Evolutionary conservation across 2,797 vertebrate genomes (phyloP).

Genomic region (Buphagus erythrorhynchus): DNA sequence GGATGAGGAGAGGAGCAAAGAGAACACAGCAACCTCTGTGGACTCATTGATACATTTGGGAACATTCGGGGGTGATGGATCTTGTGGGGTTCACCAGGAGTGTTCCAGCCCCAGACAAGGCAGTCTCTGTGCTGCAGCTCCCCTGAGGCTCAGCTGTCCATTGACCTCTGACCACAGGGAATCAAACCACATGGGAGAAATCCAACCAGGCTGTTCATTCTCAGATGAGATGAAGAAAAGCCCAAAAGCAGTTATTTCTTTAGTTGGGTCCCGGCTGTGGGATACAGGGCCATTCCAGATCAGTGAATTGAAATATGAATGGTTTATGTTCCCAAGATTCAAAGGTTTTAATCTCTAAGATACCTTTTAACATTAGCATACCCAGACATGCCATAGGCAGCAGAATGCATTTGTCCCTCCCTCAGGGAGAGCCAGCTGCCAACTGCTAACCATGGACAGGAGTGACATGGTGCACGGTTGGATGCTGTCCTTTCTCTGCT

Average conservation of each 20-base stretch:
- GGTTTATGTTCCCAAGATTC: background rate
- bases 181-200: background rate
- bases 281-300: background rate
- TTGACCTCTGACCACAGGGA: background rate
- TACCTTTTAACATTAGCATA: background rate
- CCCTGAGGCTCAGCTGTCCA: background rate
- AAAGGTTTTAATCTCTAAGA: background rate
- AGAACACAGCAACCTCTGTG: background rate
- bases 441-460: background rate
- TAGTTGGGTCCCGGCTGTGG: fast-evolving
- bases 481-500: background rate
- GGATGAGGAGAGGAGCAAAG: background rate
- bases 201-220: background rate
- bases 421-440: background rate
- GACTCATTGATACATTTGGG: background rate
- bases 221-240: background rate
- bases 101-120: background rate
- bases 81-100: background rate
- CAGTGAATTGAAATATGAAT: background rate
- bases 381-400: background rate
- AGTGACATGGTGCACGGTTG: background rate
- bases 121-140: background rate
- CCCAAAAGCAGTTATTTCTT: background rate
- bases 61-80: background rate
- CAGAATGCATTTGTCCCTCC: background rate